Base-by-base conservation (phyloP, 1,140 invertebrate genomes). In the Drosophila neocordata region DNA sequence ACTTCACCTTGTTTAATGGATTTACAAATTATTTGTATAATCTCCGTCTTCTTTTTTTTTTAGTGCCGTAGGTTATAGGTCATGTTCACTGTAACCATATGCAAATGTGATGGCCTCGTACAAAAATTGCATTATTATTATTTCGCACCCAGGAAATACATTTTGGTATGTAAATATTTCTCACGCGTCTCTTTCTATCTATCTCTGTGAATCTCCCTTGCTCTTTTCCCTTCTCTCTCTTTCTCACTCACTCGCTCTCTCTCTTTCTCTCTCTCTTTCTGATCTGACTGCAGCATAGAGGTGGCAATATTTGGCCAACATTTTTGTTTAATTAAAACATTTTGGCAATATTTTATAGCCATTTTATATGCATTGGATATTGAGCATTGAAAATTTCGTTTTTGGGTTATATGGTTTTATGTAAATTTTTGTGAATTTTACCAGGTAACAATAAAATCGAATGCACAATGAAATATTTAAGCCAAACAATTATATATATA, bases 271-370 rank as follows among this genome's bases (percentile, higher is more conserved):
- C 52, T 64, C 58, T 48, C 1, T 12, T 12, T 35, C 34, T 12
- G 34, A 35, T 35, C 34, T 35, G 34, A 12, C 34, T 35, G 34
- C 65, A 35, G 37, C 22, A 20, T 37, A 24, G 9, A 61, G 58
- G 79, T 76, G 76, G 69, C 80, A 84, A 84, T 84, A 84, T 84
- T 84, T 84, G 80, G 70, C 71, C 58, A 63, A 64, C 18, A n/a
- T 70, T 83, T 73, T 84, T 79, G 73, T 87, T 84, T 84, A 84
- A 84, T 84, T 84, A 85, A 84, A 84, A 85, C 77, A 84, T 84
- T 84, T 65, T 77, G 53, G 64, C 77, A 84, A 83, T 83, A 84
- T 83, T 83, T 84, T 79, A 71, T 68, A 57, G n/a, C 11, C n/a
- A 53, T 53, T 12, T 41, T 51, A 20, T 8, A 35, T 31, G 24